Conservation (phyloP, 2,113 vertebrate species). For the Acrocephalus arundinaceus region DNA sequence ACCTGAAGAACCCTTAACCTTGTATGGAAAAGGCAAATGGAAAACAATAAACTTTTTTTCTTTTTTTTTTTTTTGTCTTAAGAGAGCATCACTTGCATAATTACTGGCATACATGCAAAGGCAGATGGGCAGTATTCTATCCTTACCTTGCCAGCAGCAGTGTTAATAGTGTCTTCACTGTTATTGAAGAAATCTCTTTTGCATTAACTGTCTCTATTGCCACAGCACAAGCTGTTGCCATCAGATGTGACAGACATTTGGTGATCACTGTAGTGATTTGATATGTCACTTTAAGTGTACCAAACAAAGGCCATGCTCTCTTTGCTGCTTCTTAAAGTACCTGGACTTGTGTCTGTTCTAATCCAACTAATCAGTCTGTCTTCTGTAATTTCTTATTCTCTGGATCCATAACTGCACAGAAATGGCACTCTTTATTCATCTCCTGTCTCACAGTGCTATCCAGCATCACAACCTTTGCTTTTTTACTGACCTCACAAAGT, state of each 20-base stretch:
- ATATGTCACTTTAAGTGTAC: background rate
- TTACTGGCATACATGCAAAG: background rate
- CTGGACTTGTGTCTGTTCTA: background rate
- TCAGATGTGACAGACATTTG: constrained; percentile 19
- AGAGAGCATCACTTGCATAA: constrained; percentile 66
- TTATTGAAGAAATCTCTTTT: constrained; percentile 40
- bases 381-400: background rate
- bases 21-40: constrained; percentile 75
- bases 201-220: background rate
- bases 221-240: background rate
- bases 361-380: background rate
- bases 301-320: constrained; percentile 2
- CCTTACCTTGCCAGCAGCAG: constrained; percentile 69
- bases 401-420: background rate
- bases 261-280: background rate
- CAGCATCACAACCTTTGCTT: background rate
- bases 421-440: background rate
- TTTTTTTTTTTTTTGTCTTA: background rate
- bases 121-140: constrained; percentile 22
- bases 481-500: background rate
- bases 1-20: constrained; percentile 76
- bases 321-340: constrained; percentile 5
- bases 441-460: background rate
- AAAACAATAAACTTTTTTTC: constrained; percentile 70
- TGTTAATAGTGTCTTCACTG: constrained; percentile 47